Percentiles rank a stretch among this genome's conserved stretches.
Evolutionary conservation across 1,140 invertebrate species (phyloP).

Genomic region (Psilanteris sp.): DNA sequence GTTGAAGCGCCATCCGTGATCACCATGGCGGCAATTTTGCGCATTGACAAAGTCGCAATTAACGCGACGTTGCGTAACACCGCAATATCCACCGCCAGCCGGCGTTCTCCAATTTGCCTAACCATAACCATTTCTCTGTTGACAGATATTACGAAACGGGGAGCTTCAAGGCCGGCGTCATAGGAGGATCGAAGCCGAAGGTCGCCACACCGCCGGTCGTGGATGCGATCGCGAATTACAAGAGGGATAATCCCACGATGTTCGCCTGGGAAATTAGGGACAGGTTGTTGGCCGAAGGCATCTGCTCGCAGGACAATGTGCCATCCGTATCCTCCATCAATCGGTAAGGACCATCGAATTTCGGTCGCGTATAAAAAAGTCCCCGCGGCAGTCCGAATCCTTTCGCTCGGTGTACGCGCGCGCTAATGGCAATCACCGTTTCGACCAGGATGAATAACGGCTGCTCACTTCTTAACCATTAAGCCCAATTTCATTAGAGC

Average conservation of each 20-base stretch:
- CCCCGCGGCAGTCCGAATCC: too few species aligned
- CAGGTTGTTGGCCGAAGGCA: constrained; percentile 95
- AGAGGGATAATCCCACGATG: constrained; percentile 99
- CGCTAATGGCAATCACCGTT: constrained; percentile 66
- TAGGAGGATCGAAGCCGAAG: constrained; percentile 99
- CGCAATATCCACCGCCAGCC: too few species aligned
- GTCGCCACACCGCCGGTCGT: constrained; percentile 99
- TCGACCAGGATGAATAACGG: constrained; percentile 64
- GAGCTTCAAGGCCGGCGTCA: constrained; percentile 98
- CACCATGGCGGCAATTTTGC: too few species aligned
- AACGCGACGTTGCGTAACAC: too few species aligned
- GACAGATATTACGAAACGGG: constrained; percentile 98
- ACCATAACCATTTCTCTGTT: too few species aligned
- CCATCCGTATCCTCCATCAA: constrained; percentile 99
- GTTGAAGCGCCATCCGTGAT: too few species aligned
- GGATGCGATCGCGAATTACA: constrained; percentile 98
- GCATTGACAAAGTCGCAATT: too few species aligned
- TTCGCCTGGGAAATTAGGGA: constrained; percentile 99
- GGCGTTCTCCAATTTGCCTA: too few species aligned
- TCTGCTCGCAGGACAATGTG: constrained; percentile 99
- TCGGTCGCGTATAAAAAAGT: too few species aligned
- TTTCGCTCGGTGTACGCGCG: too few species aligned
- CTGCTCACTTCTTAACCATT: constrained; percentile 71
- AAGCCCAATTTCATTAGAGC: constrained; percentile 75
- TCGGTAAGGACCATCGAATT: constrained; percentile 87